Evolutionary conservation across 2,113 vertebrate species (phyloP).

Genomic region (Triplophysa dalaica): DNA sequence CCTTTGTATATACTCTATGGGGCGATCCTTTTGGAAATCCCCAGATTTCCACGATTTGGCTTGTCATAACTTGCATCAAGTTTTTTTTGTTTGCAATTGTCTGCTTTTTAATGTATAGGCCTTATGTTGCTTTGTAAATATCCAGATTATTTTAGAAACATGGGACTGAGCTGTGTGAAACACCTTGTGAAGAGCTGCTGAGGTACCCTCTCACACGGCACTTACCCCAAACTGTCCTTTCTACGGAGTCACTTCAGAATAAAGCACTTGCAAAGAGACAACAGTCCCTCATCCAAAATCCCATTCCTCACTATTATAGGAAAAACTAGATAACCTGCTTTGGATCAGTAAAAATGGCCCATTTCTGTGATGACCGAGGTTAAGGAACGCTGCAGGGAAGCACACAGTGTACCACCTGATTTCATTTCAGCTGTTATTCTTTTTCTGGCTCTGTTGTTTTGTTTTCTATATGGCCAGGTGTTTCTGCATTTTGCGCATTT

Average conservation of each 20-base stretch:
- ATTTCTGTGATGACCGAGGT: neutral
- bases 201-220: neutral
- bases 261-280: neutral
- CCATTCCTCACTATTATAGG: neutral
- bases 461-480: slow-evolving; percentile 17
- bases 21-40: slow-evolving; percentile 74
- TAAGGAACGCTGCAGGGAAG: neutral
- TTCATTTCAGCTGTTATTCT: slow-evolving; percentile 16
- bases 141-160: slow-evolving; percentile 72
- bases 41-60: slow-evolving; percentile 84
- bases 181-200: neutral
- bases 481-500: neutral
- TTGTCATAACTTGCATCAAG: slow-evolving; percentile 99
- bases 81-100: slow-evolving; percentile 71
- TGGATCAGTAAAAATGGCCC: neutral
- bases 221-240: neutral
- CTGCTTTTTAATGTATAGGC: slow-evolving; percentile 86
- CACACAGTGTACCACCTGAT: slow-evolving; percentile 16
- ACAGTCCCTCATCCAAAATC: neutral
- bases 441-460: slow-evolving; percentile 23
- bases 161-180: slow-evolving; percentile 66
- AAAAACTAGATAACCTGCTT: neutral
- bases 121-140: slow-evolving; percentile 96
- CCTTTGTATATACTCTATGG: neutral
- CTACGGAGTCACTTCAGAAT: neutral